These are phyloP conservation scores for Momotus momota DNA, from an alignment of 2,797 vertebrate species.

Conservation along the genomic window DNA sequence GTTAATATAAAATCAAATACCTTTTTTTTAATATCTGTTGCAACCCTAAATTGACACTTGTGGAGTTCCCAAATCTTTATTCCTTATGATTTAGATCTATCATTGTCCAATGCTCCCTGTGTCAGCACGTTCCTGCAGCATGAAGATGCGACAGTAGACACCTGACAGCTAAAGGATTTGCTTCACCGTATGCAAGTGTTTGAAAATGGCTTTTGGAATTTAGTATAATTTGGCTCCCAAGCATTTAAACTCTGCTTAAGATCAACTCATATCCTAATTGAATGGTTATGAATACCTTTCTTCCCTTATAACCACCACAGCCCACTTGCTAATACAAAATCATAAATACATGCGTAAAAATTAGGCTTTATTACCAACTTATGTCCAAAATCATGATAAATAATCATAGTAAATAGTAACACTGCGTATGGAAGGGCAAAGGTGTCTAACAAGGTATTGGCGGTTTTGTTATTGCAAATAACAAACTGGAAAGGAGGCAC, in stretches of 20 bases:
- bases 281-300: not conserved
- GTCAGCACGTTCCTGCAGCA: not conserved
- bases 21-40: not conserved
- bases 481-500: not conserved
- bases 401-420: not conserved
- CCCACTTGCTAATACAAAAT: not conserved
- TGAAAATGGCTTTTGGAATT: not conserved
- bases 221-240: not conserved
- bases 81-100: not conserved
- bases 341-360: not conserved
- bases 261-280: not conserved
- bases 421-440: not conserved
- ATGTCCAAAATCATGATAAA: not conserved
- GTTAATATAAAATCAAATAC: not conserved
- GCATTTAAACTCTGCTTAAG: not conserved
- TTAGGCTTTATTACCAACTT: not conserved
- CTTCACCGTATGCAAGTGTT: not conserved
- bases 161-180: not conserved
- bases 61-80: not conserved
- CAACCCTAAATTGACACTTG: not conserved
- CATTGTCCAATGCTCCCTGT: not conserved
- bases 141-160: not conserved
- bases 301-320: not conserved
- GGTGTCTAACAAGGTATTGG: not conserved
- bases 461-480: not conserved